A percentile compares a stretch with the other conserved stretches of the same genome.
Conservation (phyloP, 1,140 invertebrate genomes). For the Drosophila bipectinata region DNA sequence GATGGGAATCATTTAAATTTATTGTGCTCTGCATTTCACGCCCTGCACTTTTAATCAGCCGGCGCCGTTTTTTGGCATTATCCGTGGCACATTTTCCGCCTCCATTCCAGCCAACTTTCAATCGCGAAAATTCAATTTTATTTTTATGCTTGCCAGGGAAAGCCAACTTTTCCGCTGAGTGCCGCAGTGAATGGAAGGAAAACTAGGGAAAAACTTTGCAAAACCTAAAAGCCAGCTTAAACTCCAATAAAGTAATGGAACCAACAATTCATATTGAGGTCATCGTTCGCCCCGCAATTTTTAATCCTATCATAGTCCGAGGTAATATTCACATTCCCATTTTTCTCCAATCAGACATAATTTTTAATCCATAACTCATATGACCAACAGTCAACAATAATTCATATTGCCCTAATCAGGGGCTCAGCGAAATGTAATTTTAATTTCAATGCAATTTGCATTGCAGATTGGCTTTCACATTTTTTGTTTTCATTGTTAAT, state of each 20-base stretch:
- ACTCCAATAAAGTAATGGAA: constrained; percentile 31
- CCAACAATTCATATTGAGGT: constrained; percentile 28
- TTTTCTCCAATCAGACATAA: constrained; percentile 33
- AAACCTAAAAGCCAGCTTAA: constrained; percentile 14
- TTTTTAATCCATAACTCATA: constrained; percentile 50
- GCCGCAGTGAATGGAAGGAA: background rate
- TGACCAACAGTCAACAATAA: constrained; percentile 41
- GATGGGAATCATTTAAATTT: constrained; percentile 77
- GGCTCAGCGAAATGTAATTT: constrained; percentile 63
- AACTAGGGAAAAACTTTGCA: background rate
- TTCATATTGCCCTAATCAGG: constrained; percentile 51
- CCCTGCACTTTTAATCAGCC: constrained; percentile 76
- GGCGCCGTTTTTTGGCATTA: constrained; percentile 56
- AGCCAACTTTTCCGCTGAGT: constrained; percentile 25
- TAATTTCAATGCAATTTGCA: constrained; percentile 58
- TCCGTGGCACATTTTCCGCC: constrained; percentile 30
- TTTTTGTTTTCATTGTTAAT: constrained; percentile 10
- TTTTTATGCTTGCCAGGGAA: constrained; percentile 45
- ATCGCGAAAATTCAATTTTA: constrained; percentile 52
- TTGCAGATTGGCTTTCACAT: constrained; percentile 20
- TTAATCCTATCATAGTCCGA: constrained; percentile 17
- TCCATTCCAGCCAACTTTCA: constrained; percentile 33
- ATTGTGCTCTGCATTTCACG: constrained; percentile 77
- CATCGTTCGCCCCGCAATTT: background rate
- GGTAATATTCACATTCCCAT: constrained; percentile 20